Conservation (phyloP, 2,888 invertebrate genomes). For the Eilema sororculum region DNA sequence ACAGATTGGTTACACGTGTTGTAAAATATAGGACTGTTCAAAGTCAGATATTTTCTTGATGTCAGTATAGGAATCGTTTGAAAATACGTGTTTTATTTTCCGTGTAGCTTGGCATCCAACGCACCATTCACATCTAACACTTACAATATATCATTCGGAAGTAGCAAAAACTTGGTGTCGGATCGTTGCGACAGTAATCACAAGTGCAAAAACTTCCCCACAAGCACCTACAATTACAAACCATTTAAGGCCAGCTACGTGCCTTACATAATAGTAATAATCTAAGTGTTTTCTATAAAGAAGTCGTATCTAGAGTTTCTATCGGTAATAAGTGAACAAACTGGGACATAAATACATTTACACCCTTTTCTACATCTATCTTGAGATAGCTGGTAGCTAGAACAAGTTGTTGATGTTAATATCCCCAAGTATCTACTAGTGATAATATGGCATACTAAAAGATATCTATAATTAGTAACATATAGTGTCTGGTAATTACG, state of each 20-base stretch:
- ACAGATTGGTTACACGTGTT: not conserved
- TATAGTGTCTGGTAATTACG: not conserved
- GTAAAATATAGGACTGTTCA: not conserved
- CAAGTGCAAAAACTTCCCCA: conserved; percentile 72
- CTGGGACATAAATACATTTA: conserved; percentile 44
- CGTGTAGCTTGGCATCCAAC: conserved; percentile 33
- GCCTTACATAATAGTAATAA: conserved; percentile 77
- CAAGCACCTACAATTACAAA: conserved; percentile 81
- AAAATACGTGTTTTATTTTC: conserved; percentile 33
- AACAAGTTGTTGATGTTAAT: conserved; percentile 44
- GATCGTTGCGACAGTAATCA: conserved; percentile 78
- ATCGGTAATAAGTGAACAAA: conserved; percentile 49
- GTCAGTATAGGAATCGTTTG: conserved; percentile 31
- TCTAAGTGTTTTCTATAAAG: conserved; percentile 69
- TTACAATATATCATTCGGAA: conserved; percentile 78
- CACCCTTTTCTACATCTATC: conserved; percentile 44
- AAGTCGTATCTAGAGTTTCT: conserved; percentile 56
- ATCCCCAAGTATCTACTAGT: conserved; percentile 39
- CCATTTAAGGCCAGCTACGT: conserved; percentile 81
- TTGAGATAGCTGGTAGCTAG: conserved; percentile 42
- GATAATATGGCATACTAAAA: conserved; percentile 32
- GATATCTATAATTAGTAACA: not conserved
- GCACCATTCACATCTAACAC: conserved; percentile 46
- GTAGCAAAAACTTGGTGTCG: conserved; percentile 78
- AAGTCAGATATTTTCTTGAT: conserved; percentile 23